phyloP scores from a whole-genome alignment of 2,113 vertebrate species.

The Podarcis muralis region DNA sequence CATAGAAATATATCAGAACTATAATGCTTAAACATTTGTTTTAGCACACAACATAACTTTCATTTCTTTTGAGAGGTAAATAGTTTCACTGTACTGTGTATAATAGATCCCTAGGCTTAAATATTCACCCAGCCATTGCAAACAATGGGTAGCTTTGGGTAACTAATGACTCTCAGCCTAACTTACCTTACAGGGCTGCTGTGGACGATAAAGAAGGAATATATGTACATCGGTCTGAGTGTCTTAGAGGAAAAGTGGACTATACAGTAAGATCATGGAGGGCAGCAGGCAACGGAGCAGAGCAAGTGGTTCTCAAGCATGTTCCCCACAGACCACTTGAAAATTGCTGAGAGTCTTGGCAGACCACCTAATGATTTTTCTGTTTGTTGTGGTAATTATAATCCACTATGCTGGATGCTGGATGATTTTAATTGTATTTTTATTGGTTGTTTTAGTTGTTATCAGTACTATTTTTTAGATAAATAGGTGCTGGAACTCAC shows the following conservation, averaged over 20 bases:
- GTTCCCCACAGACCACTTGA: too few relatives aligned
- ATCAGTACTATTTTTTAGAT: too few relatives aligned
- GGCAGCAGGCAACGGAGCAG: not conserved
- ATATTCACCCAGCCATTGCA: not conserved
- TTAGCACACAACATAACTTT: constrained; percentile 12
- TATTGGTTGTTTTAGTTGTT: too few relatives aligned
- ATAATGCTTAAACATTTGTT: constrained; percentile 27
- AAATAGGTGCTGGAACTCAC: too few relatives aligned
- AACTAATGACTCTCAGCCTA: not conserved
- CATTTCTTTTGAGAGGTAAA: constrained; percentile 48
- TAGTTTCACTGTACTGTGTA: constrained; percentile 41
- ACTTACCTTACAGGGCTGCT: not conserved
- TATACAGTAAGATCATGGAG: not conserved
- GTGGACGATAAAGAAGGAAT: not conserved
- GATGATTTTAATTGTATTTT: too few relatives aligned
- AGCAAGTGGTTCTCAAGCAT: not conserved
- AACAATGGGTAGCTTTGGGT: not conserved
- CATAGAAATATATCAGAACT: constrained; percentile 37
- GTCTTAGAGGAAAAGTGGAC: not conserved
- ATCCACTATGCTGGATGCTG: too few relatives aligned
- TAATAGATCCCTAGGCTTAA: not conserved
- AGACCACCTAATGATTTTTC: too few relatives aligned
- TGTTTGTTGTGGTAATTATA: too few relatives aligned
- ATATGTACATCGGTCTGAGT: not conserved
- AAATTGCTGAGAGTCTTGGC: too few relatives aligned